A percentile compares a stretch with the other conserved stretches of the same genome.
These are phyloP conservation scores for Andrena marginata DNA, from an alignment of 2,888 invertebrate species.

Conservation along the genomic window DNA sequence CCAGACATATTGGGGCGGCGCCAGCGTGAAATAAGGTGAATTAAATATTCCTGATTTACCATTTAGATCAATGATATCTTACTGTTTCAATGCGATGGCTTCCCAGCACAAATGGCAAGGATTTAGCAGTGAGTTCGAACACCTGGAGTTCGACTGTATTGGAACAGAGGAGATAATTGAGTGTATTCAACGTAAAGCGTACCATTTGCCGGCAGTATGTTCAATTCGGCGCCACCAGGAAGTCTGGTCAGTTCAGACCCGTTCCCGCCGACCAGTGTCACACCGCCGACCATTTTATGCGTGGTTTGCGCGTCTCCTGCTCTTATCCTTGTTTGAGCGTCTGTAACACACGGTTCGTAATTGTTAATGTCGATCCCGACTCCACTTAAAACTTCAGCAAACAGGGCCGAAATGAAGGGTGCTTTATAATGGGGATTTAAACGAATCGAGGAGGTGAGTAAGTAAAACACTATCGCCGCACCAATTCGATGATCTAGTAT, in stretches of 20 bases:
- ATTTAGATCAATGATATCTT: too few relatives aligned
- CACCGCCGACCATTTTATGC: constrained; percentile 85
- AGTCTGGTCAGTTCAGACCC: constrained; percentile 83
- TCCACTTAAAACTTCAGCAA: too few relatives aligned
- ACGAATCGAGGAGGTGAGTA: too few relatives aligned
- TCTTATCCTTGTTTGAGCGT: constrained; percentile 82
- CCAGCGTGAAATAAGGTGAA: too few relatives aligned
- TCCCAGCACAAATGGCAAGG: neutral
- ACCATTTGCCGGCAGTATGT: constrained; percentile 84
- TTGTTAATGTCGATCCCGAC: neutral
- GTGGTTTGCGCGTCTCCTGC: constrained; percentile 82
- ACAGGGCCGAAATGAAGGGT: too few relatives aligned
- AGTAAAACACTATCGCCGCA: too few relatives aligned
- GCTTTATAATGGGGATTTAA: too few relatives aligned
- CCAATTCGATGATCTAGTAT: too few relatives aligned
- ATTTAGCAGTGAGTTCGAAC: neutral
- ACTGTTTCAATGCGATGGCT: too few relatives aligned
- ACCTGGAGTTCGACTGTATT: neutral
- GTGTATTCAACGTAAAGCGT: constrained; percentile 69
- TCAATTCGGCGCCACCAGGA: constrained; percentile 84
- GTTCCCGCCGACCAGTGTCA: constrained; percentile 82
- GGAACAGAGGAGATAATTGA: neutral
- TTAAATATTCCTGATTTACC: too few relatives aligned
- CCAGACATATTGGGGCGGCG: too few relatives aligned
- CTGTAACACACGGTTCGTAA: constrained; percentile 65